Evolutionary conservation across 2,797 vertebrate species (phyloP).

Genomic region (Anabas testudineus): DNA sequence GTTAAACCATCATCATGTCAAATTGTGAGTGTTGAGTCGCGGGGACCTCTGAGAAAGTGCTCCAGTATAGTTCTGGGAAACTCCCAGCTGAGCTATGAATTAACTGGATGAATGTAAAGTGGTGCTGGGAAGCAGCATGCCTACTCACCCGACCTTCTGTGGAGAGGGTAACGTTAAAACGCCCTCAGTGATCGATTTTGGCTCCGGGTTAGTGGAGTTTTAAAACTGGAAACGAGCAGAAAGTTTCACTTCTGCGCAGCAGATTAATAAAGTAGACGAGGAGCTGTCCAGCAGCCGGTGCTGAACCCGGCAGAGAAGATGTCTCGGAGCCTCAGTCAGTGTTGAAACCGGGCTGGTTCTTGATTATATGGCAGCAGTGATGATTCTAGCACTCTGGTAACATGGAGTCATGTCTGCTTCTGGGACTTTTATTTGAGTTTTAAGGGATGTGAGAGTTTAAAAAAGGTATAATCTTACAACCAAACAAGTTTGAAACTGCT

Average conservation of each 20-base stretch:
- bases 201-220: constrained; percentile 30
- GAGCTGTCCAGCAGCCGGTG: constrained; percentile 73
- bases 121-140: constrained; percentile 3
- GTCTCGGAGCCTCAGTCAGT: constrained; percentile 11
- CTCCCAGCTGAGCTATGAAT: constrained; percentile 1
- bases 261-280: constrained; percentile 29
- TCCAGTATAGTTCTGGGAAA: background rate
- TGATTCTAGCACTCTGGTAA: too few species aligned
- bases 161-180: constrained; percentile 29
- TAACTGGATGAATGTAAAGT: constrained; percentile 11
- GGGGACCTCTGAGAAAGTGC: constrained; percentile 10
- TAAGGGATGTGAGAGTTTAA: too few species aligned
- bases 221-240: constrained; percentile 12
- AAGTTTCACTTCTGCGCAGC: constrained; percentile 41
- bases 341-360: too few species aligned
- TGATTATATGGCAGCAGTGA: too few species aligned
- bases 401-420: too few species aligned
- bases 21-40: background rate
- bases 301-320: constrained; percentile 56
- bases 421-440: too few species aligned
- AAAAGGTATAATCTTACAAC: too few species aligned
- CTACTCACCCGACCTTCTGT: constrained; percentile 18
- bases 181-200: constrained; percentile 26
- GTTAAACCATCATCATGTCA: background rate
- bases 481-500: too few species aligned